A percentile compares a stretch with the other conserved stretches of the same genome.
Conservation (phyloP, 1,140 invertebrate species). For the Agraylea sexmaculata region DNA sequence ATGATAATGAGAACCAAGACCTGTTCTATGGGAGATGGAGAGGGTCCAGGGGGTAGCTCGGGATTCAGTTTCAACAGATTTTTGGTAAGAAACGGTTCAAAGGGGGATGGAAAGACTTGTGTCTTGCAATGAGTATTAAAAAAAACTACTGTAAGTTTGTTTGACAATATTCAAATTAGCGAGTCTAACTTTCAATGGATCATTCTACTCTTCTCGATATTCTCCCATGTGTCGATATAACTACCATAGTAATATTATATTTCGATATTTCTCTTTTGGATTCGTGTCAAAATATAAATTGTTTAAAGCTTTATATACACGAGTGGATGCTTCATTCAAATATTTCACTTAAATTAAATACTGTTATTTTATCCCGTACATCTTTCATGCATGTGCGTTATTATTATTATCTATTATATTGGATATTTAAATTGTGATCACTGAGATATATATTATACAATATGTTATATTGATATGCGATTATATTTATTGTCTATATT, state of each 20-base stretch:
- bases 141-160: not conserved
- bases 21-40: slow-evolving; percentile 51
- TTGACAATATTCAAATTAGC: not conserved
- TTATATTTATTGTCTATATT: too few species aligned
- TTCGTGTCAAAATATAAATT: not conserved
- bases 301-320: not conserved
- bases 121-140: slow-evolving; percentile 31
- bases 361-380: too few species aligned
- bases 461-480: too few species aligned
- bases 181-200: too few species aligned
- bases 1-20: slow-evolving; percentile 75
- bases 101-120: slow-evolving; percentile 33
- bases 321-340: too few species aligned
- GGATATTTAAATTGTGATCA: too few species aligned
- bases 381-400: too few species aligned
- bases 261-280: not conserved
- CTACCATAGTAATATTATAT: not conserved
- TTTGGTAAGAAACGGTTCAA: slow-evolving; percentile 29
- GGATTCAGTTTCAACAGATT: slow-evolving; percentile 36
- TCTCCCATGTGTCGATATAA: too few species aligned
- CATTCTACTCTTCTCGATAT: too few species aligned
- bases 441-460: too few species aligned
- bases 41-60: slow-evolving; percentile 36
- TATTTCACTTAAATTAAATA: too few species aligned
- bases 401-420: too few species aligned